These are phyloP conservation scores for Hassar affinis DNA, from an alignment of 2,113 vertebrate genomes.

Conservation along the genomic window DNA sequence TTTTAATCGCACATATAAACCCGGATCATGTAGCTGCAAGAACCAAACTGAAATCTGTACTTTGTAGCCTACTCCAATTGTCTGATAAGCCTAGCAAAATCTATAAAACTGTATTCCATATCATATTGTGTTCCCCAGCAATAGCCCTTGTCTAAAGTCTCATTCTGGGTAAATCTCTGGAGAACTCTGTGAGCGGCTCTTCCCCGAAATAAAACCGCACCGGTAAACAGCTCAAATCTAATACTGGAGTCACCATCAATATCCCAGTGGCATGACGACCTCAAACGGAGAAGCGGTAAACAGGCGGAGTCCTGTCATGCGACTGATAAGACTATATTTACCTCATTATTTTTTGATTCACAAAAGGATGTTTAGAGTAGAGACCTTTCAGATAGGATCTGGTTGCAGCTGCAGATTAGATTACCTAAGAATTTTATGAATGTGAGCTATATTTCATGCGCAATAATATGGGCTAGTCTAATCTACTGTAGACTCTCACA, in stretches of 20 bases:
- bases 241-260: constrained; percentile 36
- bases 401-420: background rate
- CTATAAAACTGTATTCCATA: background rate
- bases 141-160: background rate
- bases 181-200: constrained; percentile 15
- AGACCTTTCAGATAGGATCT: background rate
- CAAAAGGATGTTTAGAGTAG: background rate
- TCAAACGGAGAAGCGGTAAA: constrained; percentile 11
- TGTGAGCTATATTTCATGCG: background rate
- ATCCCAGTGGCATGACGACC: constrained; percentile 34
- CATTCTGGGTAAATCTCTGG: constrained; percentile 8
- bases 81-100: constrained; percentile 7
- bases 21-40: background rate
- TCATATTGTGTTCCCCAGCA: background rate
- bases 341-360: constrained; percentile 19
- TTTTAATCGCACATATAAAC: no score
- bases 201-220: constrained; percentile 40
- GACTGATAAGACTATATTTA: constrained; percentile 31
- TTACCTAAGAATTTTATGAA: background rate
- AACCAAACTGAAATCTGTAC: background rate
- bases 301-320: constrained; percentile 23
- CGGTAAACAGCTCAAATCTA: constrained; percentile 29
- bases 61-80: background rate
- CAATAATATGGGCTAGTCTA: background rate
- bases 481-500: background rate